Conservation (phyloP, 2,113 vertebrate genomes). For the Seriola quinqueradiata region DNA sequence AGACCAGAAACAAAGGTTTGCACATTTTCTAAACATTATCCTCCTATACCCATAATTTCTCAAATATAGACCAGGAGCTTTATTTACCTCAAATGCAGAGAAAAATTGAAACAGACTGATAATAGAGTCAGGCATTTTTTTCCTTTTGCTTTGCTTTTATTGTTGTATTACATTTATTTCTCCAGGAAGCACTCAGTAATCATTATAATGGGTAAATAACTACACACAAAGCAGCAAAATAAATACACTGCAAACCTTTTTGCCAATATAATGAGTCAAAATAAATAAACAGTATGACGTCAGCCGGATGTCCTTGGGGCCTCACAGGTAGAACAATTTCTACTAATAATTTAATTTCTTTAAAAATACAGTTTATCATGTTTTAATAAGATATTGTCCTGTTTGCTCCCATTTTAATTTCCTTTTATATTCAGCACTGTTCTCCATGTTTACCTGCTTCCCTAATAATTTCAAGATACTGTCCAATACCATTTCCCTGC, state of each 20-base stretch:
- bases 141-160: background rate
- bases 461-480: too few relatives aligned
- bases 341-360: too few relatives aligned
- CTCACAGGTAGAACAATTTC: background rate
- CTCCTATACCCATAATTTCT: too few relatives aligned
- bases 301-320: background rate
- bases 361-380: background rate
- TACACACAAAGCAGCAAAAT: background rate
- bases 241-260: background rate
- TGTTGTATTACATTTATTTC: background rate
- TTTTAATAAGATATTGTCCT: background rate
- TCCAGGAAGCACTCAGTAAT: background rate
- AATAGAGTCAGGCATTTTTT: background rate
- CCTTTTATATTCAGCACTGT: background rate
- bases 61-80: too few relatives aligned
- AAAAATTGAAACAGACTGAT: background rate
- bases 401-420: background rate
- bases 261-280: background rate
- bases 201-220: background rate
- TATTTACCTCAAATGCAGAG: background rate
- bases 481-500: background rate
- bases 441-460: background rate
- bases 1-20: background rate
- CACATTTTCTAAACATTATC: too few relatives aligned
- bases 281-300: background rate